Base-by-base conservation (phyloP, 2,888 invertebrate genomes). In the Drosophila birchii region DNA sequence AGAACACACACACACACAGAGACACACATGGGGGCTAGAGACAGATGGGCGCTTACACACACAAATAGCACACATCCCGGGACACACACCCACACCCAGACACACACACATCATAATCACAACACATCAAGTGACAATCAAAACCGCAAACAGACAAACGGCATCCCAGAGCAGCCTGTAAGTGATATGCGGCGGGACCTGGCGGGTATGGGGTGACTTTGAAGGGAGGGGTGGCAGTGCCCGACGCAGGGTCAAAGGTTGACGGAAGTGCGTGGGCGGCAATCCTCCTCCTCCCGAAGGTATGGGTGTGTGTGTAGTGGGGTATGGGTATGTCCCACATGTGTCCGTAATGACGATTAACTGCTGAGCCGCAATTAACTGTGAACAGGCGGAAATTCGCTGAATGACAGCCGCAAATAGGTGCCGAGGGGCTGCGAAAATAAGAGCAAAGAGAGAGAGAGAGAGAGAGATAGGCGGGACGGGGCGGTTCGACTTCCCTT, bases 51-150 rank as follows among this genome's bases (percentile, higher is more conserved):
- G 20, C 29, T 1, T 5, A 43, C 18, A 41, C 18, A 41, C 18
- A 51, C 44, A 41, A 41, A 61, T 12, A 41, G 18, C 18, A 23
- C 38, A 38, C 36, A 29, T 29, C 8, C 29, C 29, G 29, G 8
- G 29, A 38, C n/a, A n/a, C 9, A 67, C 59, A 14, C 43, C 18
- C 45, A 39, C 47, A 49, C 39, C 32, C 53, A 53, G 43, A 26
- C 45, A 26, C 57, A 64, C 49, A 68, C 61, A 72, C 67, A 83
- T 88, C 86, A 86, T 83, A 86, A 86, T 86, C 86, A 86, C 81
- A 83, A 80, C 79, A 86, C 86, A 88, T 83, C 88, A 84, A 88
- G 86, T 80, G 88, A 88, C 86, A 88, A 86, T 86, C 83, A 84
- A 88, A 83, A 79, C 86, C 86, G 79, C 86, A 86, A 88, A 86